A percentile compares a stretch with the other conserved stretches of the same genome.
phyloP scores from a whole-genome alignment of 2,797 vertebrate genomes.

The Mormyrops attenuatus region DNA sequence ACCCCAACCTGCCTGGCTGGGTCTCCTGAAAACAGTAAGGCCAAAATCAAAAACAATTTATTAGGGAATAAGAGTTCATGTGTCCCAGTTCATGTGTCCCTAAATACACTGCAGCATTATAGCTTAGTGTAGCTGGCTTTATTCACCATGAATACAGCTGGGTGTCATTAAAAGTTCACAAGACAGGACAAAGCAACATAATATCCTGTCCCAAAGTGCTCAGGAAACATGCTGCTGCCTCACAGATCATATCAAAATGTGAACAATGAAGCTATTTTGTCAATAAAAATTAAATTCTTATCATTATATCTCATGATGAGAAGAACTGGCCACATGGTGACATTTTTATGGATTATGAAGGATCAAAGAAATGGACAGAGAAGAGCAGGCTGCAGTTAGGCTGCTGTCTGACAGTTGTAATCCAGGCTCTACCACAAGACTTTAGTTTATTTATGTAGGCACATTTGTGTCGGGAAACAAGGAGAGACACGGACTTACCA shows the following conservation, averaged over 20 bases:
- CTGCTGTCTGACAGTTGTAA: not conserved
- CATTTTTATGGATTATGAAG: not conserved
- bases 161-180: not conserved
- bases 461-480: not conserved
- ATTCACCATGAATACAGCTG: not conserved
- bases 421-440: not conserved
- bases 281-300: not conserved
- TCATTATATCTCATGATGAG: not conserved
- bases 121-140: not conserved
- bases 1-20: not conserved
- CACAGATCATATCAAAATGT: not conserved
- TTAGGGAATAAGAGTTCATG: not conserved
- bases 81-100: not conserved
- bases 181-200: not conserved
- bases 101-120: not conserved
- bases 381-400: not conserved
- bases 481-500: conserved; percentile 60
- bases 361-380: not conserved
- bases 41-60: not conserved
- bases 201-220: not conserved
- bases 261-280: not conserved
- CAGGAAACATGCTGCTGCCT: conserved; percentile 1
- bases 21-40: not conserved
- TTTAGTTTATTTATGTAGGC: not conserved
- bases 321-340: not conserved